A percentile compares a stretch with the other conserved stretches of the same genome.
Conservation (phyloP, 2,113 vertebrate species). For the Ifrita kowaldi region DNA sequence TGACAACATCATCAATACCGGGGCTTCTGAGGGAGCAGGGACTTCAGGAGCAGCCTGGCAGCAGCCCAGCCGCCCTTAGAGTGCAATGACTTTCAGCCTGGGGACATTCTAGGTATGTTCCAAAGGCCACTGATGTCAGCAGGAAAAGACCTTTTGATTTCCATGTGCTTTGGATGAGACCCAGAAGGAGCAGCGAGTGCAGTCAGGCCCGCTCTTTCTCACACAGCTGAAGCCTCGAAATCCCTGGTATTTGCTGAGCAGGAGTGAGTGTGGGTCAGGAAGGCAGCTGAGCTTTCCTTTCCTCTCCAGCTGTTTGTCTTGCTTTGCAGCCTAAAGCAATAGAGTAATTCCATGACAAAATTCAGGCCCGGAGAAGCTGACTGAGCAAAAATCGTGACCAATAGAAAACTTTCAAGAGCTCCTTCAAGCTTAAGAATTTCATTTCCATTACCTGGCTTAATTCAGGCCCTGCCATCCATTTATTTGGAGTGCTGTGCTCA, state of each 20-base stretch:
- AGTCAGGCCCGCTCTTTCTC: background rate
- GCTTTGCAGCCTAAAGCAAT: slow-evolving; percentile 38
- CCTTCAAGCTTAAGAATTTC: background rate
- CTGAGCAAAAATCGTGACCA: background rate
- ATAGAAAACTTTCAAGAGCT: background rate
- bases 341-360: slow-evolving; percentile 26
- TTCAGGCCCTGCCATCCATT: background rate
- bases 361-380: background rate
- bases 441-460: background rate
- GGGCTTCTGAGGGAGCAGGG: background rate
- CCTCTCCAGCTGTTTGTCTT: slow-evolving; percentile 18
- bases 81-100: background rate
- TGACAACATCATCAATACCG: fast-evolving
- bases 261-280: background rate
- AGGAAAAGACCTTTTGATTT: background rate
- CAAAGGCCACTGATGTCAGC: background rate
- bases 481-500: background rate
- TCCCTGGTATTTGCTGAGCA: background rate
- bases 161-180: background rate
- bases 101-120: background rate
- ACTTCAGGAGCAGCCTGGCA: background rate
- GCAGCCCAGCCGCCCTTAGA: background rate
- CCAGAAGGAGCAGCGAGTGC: background rate
- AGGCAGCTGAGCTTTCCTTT: slow-evolving; percentile 22
- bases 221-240: background rate